Evolutionary conservation across 53 echinoderm and acorn worm species (phyloP).

Genomic region (Stichopus horrens): DNA sequence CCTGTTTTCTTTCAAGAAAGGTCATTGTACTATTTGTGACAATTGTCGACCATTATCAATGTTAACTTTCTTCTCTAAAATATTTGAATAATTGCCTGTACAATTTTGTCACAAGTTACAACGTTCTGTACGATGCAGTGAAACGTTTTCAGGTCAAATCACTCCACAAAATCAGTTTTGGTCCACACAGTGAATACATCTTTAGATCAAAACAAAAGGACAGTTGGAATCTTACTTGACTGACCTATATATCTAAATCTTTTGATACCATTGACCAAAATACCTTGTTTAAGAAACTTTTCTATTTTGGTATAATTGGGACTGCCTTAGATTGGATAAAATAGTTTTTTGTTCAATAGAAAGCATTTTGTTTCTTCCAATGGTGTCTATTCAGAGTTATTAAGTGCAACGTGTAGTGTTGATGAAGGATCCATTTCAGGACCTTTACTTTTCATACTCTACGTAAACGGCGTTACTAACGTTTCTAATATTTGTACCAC

Average conservation of each 20-base stretch:
- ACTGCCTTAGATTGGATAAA: too few species aligned
- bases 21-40: background rate
- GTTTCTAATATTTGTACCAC: background rate
- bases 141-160: background rate
- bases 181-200: background rate
- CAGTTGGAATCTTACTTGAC: too few species aligned
- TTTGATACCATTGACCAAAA: too few species aligned
- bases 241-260: too few species aligned
- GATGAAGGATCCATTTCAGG: background rate
- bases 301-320: too few species aligned
- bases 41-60: background rate
- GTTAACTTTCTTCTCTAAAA: background rate
- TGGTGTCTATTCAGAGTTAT: too few species aligned
- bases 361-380: too few species aligned
- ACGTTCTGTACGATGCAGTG: background rate
- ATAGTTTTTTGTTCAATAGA: too few species aligned
- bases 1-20: background rate
- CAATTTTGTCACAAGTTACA: background rate
- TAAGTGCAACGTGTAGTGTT: too few species aligned
- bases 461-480: background rate
- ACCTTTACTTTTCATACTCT: background rate
- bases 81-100: background rate
- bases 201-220: constrained; percentile 16
- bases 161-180: background rate
- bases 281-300: too few species aligned